Evolutionary conservation across 1,140 invertebrate genomes (phyloP).

Genomic region (Neuroterus valhalla): DNA sequence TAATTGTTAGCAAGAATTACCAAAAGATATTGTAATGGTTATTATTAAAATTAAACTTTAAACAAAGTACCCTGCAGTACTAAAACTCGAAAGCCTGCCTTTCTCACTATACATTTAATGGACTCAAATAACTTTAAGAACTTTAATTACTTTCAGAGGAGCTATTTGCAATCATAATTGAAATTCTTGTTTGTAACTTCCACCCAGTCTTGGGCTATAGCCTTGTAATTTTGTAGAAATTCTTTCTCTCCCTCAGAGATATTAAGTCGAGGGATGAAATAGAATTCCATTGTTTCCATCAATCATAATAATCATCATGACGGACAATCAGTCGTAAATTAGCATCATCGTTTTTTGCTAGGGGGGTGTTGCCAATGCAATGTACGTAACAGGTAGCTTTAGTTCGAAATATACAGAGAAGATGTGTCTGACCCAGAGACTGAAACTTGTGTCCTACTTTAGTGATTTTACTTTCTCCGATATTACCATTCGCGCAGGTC

Average conservation of each 20-base stretch:
- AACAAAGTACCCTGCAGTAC: background rate
- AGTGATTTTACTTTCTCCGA: slow-evolving; percentile 12
- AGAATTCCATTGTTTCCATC: background rate
- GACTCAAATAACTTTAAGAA: background rate
- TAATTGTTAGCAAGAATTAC: too few species aligned
- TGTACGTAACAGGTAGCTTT: background rate
- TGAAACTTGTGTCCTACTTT: slow-evolving; percentile 8
- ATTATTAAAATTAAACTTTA: background rate
- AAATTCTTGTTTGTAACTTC: background rate
- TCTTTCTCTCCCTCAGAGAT: background rate
- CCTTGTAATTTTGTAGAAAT: background rate
- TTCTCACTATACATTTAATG: background rate
- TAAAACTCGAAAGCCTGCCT: background rate
- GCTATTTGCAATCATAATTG: slow-evolving; percentile 3
- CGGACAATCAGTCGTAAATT: too few species aligned
- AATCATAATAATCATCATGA: too few species aligned
- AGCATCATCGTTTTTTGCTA: too few species aligned
- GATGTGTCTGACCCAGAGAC: slow-evolving; percentile 5
- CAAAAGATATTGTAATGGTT: too few species aligned
- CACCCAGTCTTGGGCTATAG: background rate
- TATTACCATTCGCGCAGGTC: background rate
- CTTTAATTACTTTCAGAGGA: background rate
- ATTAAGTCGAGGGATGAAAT: background rate
- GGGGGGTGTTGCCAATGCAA: too few species aligned
- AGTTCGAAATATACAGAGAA: background rate